Base-by-base conservation (phyloP, 2,888 invertebrate species). In the Coremacera marginata region DNA sequence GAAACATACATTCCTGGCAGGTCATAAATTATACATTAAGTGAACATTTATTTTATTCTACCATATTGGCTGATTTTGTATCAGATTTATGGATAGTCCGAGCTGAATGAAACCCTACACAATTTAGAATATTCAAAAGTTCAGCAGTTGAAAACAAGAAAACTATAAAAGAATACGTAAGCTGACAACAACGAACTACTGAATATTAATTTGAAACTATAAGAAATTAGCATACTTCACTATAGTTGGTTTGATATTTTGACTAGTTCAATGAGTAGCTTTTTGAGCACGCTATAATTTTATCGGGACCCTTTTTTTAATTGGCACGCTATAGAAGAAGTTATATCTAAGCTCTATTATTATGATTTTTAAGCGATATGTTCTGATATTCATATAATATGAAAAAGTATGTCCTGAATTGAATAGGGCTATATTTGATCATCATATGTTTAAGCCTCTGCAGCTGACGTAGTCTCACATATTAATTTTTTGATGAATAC, bases 101-200 rank as follows among this genome's bases (percentile, higher is more conserved):
- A 68, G 49, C 67, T 49, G 67, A 68, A 49, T 11, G 25, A 11
- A 49, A 19, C 49, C 44, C 67, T 44, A 49, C 67, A 68, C 63
- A 65, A 34, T 31, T 65, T 31, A 65, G 19, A 27, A 62, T 19
- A 19, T 34, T 65, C 16, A 65, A 65, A 63, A 27, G 67, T 22
- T 16, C 67, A 49, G 49, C 67, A 44, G 19, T 68, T 68, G n/a
- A 11, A 68, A 22, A 49, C 67, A 68, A 49, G 25, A 74, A 76
- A 76, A 75, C 55, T 71, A 78, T 78, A 79, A 80, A 81, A 80
- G 76, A 78, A 76, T 78, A 75, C 72, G 77, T 77, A 78, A 79
- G 76, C 68, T 84, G 84, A 82, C 84, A 84, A 82, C 82, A 75
- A 80, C 82, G 79, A 82, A 83, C 83, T 83, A 82, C 82, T 79